phyloP scores from a whole-genome alignment of 2,888 invertebrate species.

The Drosophila mimica region DNA sequence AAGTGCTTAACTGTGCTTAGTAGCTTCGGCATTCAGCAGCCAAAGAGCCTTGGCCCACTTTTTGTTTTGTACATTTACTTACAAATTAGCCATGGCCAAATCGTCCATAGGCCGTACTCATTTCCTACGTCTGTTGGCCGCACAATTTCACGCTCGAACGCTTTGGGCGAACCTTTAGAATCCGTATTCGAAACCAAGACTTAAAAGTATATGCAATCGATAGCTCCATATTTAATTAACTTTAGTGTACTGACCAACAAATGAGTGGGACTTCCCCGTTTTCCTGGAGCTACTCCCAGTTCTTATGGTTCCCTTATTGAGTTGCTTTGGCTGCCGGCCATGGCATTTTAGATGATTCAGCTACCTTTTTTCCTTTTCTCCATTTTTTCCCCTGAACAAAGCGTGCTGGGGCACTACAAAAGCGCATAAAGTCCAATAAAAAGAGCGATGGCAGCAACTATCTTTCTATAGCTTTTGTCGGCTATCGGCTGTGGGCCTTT shows the following conservation, averaged over 20 bases:
- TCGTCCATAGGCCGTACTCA: constrained; percentile 22
- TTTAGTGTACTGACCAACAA: constrained; percentile 55
- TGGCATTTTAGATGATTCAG: constrained; percentile 71
- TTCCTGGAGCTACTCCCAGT: constrained; percentile 20
- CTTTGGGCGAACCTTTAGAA: constrained; percentile 33
- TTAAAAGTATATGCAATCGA: constrained; percentile 53
- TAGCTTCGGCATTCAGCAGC: not conserved
- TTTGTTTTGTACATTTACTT: constrained; percentile 68
- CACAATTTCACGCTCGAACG: constrained; percentile 57
- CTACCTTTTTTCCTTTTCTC: constrained; percentile 36
- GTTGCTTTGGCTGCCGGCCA: constrained; percentile 69
- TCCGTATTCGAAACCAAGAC: constrained; percentile 28
- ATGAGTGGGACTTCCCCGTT: constrained; percentile 69
- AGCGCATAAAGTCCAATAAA: constrained; percentile 81
- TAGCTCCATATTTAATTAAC: constrained; percentile 72
- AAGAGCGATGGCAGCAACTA: constrained; percentile 76
- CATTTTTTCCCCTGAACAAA: constrained; percentile 33
- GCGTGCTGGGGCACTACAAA: constrained; percentile 57
- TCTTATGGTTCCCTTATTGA: constrained; percentile 64
- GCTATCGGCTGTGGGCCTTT: constrained; percentile 73
- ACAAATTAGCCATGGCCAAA: constrained; percentile 65
- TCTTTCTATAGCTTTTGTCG: constrained; percentile 72
- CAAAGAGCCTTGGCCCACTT: constrained; percentile 35
- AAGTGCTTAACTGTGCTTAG: constrained; percentile 76
- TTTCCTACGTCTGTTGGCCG: constrained; percentile 7